phyloP scores from a whole-genome alignment of 1,140 invertebrate genomes.

The Elysia chlorotica region DNA sequence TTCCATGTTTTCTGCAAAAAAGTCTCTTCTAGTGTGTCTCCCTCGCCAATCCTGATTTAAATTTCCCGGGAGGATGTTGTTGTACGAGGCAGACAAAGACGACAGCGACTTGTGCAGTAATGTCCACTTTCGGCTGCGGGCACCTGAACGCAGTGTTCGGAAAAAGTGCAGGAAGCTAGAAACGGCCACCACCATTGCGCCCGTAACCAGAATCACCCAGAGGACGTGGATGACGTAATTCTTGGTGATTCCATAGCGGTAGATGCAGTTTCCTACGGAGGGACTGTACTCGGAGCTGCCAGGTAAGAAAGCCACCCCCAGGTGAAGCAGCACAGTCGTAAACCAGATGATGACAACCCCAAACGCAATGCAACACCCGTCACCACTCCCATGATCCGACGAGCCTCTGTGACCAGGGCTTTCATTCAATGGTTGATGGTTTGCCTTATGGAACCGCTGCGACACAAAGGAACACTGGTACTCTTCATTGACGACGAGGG shows the following conservation, averaged over 20 bases:
- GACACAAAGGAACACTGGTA: constrained; percentile 76
- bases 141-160: constrained; percentile 69
- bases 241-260: constrained; percentile 75
- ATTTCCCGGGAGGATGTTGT: constrained; percentile 17
- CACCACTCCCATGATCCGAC: constrained; percentile 21
- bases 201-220: constrained; percentile 86
- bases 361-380: constrained; percentile 81
- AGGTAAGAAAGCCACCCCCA: constrained; percentile 81
- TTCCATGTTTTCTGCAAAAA: constrained; percentile 25
- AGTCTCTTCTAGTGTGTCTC: no score
- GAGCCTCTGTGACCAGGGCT: no score
- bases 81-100: constrained; percentile 3
- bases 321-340: constrained; percentile 79
- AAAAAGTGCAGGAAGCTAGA: constrained; percentile 85
- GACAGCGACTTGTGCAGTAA: constrained; percentile 43
- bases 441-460: constrained; percentile 23
- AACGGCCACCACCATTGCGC: constrained; percentile 83
- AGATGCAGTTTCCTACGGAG: constrained; percentile 78
- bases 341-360: constrained; percentile 94
- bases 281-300: constrained; percentile 42
- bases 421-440: no score
- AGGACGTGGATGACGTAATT: constrained; percentile 88
- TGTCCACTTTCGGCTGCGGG: constrained; percentile 41
- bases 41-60: no score
- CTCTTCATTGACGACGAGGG: constrained; percentile 86